phyloP scores from a whole-genome alignment of 2,113 vertebrate genomes.

The Pterocles burchelli region DNA sequence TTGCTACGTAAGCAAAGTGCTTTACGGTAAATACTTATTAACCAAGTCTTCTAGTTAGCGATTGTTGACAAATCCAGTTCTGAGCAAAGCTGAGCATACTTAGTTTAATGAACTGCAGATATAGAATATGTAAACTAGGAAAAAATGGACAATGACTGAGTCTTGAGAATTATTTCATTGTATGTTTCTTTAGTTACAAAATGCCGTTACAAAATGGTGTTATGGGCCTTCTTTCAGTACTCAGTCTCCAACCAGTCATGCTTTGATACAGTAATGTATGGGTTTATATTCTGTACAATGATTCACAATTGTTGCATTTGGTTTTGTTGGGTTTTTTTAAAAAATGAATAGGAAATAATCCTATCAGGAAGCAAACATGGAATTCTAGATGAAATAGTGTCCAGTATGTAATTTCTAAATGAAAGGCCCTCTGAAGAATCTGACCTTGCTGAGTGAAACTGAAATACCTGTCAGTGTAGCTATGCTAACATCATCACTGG shows the following conservation, averaged over 20 bases:
- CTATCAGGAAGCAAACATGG: fast-evolving
- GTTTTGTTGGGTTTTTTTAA: neutral
- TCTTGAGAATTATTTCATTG: neutral
- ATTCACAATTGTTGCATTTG: neutral
- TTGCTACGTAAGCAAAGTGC: neutral
- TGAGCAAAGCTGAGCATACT: neutral
- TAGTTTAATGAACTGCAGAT: neutral
- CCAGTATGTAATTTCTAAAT: neutral
- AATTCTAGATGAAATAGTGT: neutral
- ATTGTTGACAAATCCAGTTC: neutral
- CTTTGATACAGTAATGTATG: neutral
- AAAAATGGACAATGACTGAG: neutral
- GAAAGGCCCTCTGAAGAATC: neutral
- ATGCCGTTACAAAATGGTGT: neutral
- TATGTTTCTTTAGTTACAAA: neutral
- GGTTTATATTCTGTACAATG: neutral
- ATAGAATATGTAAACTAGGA: neutral
- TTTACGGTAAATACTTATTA: neutral
- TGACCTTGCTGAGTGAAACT: neutral
- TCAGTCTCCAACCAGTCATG: neutral
- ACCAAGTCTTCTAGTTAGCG: neutral
- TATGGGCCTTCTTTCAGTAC: neutral
- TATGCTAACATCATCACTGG: neutral
- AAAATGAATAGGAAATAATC: neutral
- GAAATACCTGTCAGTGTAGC: neutral